Conservation (phyloP, 2,797 vertebrate genomes). For the Catamblyrhynchus diadema region DNA sequence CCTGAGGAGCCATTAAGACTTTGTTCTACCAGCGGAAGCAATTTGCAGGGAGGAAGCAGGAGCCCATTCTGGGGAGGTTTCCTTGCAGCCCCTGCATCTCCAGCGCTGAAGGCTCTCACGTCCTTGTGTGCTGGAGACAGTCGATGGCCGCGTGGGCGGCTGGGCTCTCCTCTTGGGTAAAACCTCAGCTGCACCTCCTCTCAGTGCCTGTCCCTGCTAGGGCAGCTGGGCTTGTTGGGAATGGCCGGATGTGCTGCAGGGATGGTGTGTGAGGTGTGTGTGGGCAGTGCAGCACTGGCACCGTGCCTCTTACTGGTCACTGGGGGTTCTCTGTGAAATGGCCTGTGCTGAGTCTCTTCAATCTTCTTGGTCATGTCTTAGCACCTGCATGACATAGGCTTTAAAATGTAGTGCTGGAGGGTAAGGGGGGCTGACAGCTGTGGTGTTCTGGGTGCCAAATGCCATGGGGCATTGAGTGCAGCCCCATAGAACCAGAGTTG, state of each 20-base stretch:
- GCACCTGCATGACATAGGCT: rapidly evolving
- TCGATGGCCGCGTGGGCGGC: rapidly evolving
- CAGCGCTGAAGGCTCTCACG: neutral
- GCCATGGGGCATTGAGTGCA: neutral
- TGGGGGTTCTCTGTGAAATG: neutral
- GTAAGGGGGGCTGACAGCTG: rapidly evolving
- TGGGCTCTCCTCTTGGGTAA: neutral
- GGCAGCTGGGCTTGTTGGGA: neutral
- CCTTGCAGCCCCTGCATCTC: neutral
- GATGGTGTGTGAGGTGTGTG: neutral
- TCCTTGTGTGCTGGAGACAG: neutral
- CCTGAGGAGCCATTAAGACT: constrained; percentile 27
- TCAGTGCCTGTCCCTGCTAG: rapidly evolving
- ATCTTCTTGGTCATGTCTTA: rapidly evolving
- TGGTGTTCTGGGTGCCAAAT: neutral
- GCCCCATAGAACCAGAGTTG: rapidly evolving
- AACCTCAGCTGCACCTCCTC: neutral
- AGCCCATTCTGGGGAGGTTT: neutral
- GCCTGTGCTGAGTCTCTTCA: neutral
- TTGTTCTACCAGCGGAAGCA: constrained; percentile 30
- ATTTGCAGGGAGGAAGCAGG: neutral
- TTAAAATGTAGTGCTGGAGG: neutral
- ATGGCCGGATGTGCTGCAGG: neutral
- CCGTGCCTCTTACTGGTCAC: rapidly evolving
- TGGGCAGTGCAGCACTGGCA: neutral